Evolutionary conservation across 2,113 vertebrate species (phyloP).

Genomic region (Thomomys bottae): DNA sequence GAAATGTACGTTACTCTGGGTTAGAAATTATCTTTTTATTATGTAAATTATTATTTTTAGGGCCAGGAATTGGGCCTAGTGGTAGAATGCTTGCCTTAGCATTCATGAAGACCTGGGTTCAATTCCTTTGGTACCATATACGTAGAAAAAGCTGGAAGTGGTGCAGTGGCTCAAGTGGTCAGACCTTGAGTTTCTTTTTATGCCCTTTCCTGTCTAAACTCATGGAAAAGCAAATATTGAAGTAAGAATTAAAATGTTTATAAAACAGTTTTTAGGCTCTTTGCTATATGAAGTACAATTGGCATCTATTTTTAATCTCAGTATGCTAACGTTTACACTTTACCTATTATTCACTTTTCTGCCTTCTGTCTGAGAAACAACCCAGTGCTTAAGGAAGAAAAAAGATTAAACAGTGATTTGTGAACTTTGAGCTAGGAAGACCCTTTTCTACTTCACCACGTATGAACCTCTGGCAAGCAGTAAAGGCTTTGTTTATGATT

Average conservation of each 20-base stretch:
- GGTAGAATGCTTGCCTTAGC: no score
- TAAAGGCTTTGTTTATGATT: neutral
- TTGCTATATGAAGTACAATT: constrained; percentile 19
- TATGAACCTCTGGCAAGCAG: neutral
- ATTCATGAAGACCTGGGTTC: no score
- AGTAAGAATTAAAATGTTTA: neutral
- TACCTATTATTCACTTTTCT: constrained; percentile 2
- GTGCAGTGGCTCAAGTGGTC: no score
- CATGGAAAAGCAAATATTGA: neutral
- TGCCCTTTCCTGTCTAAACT: neutral
- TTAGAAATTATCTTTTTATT: neutral
- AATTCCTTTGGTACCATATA: no score
- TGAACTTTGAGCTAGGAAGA: neutral
- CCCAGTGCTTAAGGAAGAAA: constrained; percentile 41
- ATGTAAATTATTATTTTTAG: no score
- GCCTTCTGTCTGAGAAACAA: constrained; percentile 52
- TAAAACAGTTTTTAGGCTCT: neutral
- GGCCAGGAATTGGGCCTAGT: no score
- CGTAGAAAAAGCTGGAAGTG: no score
- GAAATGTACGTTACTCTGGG: neutral
- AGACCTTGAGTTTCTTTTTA: neutral
- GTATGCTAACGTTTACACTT: neutral
- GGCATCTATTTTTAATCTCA: neutral
- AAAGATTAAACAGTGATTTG: constrained; percentile 26
- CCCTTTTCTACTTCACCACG: accelerated